Evolutionary conservation across 2,888 invertebrate species (phyloP).

Genomic region (Heliconius ismenius): DNA sequence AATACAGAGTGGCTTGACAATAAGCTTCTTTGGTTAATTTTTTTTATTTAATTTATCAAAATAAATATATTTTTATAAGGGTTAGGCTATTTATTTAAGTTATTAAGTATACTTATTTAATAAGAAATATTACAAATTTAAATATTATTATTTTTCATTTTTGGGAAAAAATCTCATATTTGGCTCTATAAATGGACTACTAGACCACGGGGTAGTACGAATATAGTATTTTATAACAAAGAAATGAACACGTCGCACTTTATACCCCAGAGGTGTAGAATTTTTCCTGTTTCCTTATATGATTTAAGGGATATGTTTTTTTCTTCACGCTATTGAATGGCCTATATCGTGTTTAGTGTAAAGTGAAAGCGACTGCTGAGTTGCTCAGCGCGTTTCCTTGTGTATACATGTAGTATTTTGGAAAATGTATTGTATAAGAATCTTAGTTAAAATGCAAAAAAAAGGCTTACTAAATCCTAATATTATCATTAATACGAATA

Average conservation of each 20-base stretch:
- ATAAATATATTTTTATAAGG: too few species aligned
- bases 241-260: constrained; percentile 17
- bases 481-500: background rate
- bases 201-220: background rate
- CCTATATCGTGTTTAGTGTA: background rate
- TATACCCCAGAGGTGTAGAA: constrained; percentile 20
- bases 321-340: constrained; percentile 1
- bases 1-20: too few species aligned
- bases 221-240: constrained; percentile 14
- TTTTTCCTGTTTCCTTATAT: constrained; percentile 21
- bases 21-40: too few species aligned
- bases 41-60: too few species aligned
- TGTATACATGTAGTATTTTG: background rate
- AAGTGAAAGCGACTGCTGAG: constrained; percentile 3
- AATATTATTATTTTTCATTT: background rate
- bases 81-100: too few species aligned
- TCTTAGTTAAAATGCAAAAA: background rate
- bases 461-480: background rate
- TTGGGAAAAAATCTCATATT: background rate
- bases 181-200: background rate
- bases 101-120: too few species aligned
- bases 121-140: too few species aligned
- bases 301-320: constrained; percentile 6
- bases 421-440: background rate
- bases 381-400: background rate